A percentile compares a stretch with the other conserved stretches of the same genome.
Conservation (phyloP, 2,888 invertebrate species). For the Ptychoptera contaminata region DNA sequence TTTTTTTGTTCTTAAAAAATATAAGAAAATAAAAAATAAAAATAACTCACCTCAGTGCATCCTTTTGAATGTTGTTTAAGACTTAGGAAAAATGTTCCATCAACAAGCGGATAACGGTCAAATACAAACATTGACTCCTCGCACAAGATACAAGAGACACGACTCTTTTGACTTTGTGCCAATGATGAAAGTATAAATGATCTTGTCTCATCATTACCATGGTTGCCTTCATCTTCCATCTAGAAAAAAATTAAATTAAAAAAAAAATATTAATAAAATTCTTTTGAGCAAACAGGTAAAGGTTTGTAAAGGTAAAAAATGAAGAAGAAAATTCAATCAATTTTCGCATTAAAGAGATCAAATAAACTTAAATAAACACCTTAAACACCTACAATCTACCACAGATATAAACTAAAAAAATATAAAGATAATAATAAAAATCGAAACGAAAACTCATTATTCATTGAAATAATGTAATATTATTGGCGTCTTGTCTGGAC, state of each 20-base stretch:
- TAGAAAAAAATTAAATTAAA: conserved; percentile 31
- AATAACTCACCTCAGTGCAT: conserved; percentile 62
- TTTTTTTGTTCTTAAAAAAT: too few species aligned
- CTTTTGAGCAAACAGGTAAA: too few species aligned
- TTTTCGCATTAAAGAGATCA: too few species aligned
- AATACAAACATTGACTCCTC: conserved; percentile 81
- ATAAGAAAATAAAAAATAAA: background rate
- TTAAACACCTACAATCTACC: too few species aligned
- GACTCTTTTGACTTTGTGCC: conserved; percentile 77
- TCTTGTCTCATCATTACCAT: conserved; percentile 95
- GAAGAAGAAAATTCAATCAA: background rate
- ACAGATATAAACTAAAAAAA: too few species aligned
- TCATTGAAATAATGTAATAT: too few species aligned
- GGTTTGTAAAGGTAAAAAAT: background rate
- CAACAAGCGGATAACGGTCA: conserved; percentile 93
- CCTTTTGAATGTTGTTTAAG: conserved; percentile 79
- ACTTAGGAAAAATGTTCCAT: conserved; percentile 95
- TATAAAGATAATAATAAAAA: too few species aligned
- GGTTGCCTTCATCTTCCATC: conserved; percentile 98
- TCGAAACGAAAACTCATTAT: too few species aligned
- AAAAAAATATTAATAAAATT: too few species aligned
- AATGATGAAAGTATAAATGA: conserved; percentile 90
- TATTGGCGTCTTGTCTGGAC: too few species aligned
- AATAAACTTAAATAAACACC: too few species aligned
- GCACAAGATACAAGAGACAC: conserved; percentile 77